phyloP scores from a whole-genome alignment of 2,797 vertebrate species.

The Holocentrus rufus region DNA sequence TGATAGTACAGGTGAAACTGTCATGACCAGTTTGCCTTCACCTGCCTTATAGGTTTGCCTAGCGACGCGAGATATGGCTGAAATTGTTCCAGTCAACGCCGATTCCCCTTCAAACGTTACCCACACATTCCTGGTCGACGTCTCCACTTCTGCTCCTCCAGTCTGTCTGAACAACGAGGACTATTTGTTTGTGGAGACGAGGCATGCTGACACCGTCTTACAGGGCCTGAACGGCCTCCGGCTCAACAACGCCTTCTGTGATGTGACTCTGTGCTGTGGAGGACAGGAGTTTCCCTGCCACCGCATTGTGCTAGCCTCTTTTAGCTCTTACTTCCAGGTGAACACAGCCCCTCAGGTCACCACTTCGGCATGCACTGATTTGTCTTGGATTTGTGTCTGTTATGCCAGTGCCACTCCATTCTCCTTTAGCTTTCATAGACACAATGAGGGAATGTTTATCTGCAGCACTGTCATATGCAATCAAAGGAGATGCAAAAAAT shows the following conservation, averaged over 20 bases:
- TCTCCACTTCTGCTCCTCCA: constrained; percentile 19
- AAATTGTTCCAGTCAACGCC: constrained; percentile 72
- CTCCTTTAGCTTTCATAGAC: neutral
- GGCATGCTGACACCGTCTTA: constrained; percentile 83
- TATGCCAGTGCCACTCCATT: neutral
- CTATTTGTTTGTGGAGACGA: constrained; percentile 82
- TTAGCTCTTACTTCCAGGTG: constrained; percentile 88
- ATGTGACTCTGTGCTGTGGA: constrained; percentile 86
- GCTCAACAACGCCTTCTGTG: constrained; percentile 86
- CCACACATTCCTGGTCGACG: constrained; percentile 60
- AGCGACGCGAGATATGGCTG: constrained; percentile 76
- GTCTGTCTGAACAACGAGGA: constrained; percentile 75
- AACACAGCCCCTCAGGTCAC: neutral
- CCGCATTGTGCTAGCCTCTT: constrained; percentile 85
- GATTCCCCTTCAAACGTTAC: constrained; percentile 57
- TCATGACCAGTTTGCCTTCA: neutral
- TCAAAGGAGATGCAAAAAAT: neutral
- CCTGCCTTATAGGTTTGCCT: constrained; percentile 38
- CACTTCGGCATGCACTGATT: neutral
- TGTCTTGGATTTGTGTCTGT: neutral
- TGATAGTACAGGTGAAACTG: neutral
- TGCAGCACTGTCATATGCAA: neutral
- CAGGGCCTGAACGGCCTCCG: constrained; percentile 85
- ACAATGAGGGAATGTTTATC: too few relatives aligned
- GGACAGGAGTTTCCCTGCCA: constrained; percentile 87